These are phyloP conservation scores for Caenorhabditis wallacei DNA, from an alignment of 2,888 invertebrate genomes.

Conservation along the genomic window DNA sequence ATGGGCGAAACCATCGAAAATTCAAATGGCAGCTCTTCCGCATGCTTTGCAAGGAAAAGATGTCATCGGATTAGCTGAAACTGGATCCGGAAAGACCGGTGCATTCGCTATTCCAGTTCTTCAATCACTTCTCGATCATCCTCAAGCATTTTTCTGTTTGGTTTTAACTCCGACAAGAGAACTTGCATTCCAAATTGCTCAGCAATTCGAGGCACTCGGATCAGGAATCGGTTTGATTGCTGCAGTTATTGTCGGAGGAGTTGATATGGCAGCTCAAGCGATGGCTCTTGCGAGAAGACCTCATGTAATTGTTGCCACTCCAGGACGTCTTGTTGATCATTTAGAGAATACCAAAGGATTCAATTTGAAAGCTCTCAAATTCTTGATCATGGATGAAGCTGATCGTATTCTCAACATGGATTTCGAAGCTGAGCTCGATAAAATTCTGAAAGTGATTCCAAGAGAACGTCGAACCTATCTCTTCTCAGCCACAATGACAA, in stretches of 20 bases:
- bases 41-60: constrained; percentile 92
- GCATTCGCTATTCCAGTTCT: constrained; percentile 97
- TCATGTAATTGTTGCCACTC: constrained; percentile 94
- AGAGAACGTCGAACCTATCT: constrained; percentile 93
- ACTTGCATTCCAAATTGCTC: constrained; percentile 97
- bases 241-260: constrained; percentile 97
- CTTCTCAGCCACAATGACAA: constrained; percentile 99
- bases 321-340: constrained; percentile 86
- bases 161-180: constrained; percentile 97
- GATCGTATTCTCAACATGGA: constrained; percentile 99
- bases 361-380: constrained; percentile 91
- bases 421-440: constrained; percentile 95
- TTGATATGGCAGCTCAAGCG: constrained; percentile 97
- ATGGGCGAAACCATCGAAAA: constrained; percentile 96
- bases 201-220: constrained; percentile 97
- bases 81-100: constrained; percentile 95
- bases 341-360: constrained; percentile 98
- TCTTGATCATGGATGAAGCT: constrained; percentile 96
- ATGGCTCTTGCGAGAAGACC: constrained; percentile 95
- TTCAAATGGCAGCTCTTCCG: constrained; percentile 95
- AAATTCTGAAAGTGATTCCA: constrained; percentile 94
- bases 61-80: constrained; percentile 89
- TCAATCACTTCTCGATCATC: constrained; percentile 92
- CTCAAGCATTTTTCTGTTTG: constrained; percentile 94
- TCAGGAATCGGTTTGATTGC: constrained; percentile 94